Conservation (phyloP, 2,797 vertebrate species). For the Molossus alvarezi region DNA sequence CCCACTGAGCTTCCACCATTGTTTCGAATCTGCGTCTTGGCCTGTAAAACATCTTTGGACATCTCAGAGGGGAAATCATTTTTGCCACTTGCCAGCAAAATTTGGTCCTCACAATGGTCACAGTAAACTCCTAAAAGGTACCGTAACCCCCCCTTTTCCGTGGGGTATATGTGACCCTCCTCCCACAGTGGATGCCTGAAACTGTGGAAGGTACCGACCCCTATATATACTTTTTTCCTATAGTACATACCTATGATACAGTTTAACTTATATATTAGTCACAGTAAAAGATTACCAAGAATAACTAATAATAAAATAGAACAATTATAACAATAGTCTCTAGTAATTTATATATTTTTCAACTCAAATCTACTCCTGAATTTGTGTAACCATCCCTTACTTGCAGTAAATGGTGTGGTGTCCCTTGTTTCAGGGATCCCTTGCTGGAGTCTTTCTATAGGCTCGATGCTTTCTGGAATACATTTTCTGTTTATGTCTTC, state of each 20-base stretch:
- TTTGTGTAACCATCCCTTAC: background rate
- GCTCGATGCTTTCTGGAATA: background rate
- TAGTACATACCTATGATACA: background rate
- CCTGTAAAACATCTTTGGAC: slow-evolving; percentile 18
- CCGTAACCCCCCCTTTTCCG: background rate
- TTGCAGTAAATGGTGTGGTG: background rate
- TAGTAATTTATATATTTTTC: background rate
- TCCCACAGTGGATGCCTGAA: background rate
- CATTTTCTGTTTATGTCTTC: background rate
- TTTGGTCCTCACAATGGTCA: background rate
- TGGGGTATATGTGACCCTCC: background rate
- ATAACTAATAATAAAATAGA: background rate
- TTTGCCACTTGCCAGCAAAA: background rate
- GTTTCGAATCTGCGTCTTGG: background rate
- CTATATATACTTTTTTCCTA: background rate
- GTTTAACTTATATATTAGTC: background rate
- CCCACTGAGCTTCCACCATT: background rate
- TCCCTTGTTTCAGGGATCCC: background rate
- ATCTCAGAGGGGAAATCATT: background rate
- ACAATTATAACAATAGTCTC: background rate
- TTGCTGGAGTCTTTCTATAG: background rate
- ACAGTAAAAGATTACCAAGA: background rate
- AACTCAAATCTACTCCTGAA: background rate
- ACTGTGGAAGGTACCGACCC: background rate
- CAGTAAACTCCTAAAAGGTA: background rate